Evolutionary conservation across 2,113 vertebrate genomes (phyloP), one percentile per base, ranked within the genome.

Genomic region (Grammomys surdaster): DNA sequence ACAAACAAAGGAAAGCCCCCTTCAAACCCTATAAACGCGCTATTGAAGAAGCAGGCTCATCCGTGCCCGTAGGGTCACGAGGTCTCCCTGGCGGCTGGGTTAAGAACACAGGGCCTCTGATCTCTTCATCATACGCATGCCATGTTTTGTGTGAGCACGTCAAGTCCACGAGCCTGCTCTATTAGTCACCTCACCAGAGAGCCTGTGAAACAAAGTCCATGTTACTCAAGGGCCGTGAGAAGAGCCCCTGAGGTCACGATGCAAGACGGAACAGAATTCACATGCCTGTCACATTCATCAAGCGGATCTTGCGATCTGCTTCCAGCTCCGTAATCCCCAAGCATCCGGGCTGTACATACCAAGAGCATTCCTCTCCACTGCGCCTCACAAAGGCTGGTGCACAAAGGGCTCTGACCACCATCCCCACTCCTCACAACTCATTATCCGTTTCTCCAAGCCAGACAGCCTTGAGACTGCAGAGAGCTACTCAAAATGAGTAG

Each of bases 261-360:
- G 28, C 22, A 78, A 95, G 90, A 92, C 85, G 90, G 86, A 92
- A 95, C 88, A 86, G 85, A 95, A 96, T 78, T 24, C 80, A 81
- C 1, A 10, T 14, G 95, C 91, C 89, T 90, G 94, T 60, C 58
- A 17, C 90, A 70, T 88, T 86, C 95, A 88, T 95, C 95, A 69
- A 67, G 65, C 65, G 5, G 65, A 67, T 77, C 17, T 56, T 72
- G 17, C 76, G 88, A 92, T 93, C 72, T 73, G 94, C 88, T 88
- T 92, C 97, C 72, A 91, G 96, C 11, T 36, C 85, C 46, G 3
- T 73, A 92, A 96, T 89, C 85, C 76, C 76, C 2, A n/a, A 81
- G 85, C 0, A 1, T 87, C 72, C 7, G 3, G 65, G 12, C 60
- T 3, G 19, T 7, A 36, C 84, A 75, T 46, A 76, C 65, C 96